Conservation (phyloP, 2,888 invertebrate species). For the Drosophila meridiana region DNA sequence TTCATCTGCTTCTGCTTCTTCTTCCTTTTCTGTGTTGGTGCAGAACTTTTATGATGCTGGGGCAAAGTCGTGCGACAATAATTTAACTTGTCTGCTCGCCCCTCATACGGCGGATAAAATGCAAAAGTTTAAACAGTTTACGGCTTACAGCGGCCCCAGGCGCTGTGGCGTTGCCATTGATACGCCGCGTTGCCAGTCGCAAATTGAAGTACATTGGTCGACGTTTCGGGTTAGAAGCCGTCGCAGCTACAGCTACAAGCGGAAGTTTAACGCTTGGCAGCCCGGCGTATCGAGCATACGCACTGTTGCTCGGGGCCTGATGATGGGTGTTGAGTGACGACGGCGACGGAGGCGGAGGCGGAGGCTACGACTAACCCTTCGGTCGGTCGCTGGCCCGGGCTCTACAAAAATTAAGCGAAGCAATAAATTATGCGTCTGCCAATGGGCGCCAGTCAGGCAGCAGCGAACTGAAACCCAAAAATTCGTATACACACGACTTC, state of each 20-base stretch:
- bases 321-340: slow-evolving; percentile 7
- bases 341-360: neutral
- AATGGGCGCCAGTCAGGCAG: slow-evolving; percentile 55
- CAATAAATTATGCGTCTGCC: slow-evolving; percentile 71
- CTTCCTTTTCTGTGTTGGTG: neutral
- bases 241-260: neutral
- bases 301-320: slow-evolving; percentile 56
- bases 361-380: slow-evolving; percentile 36
- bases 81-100: slow-evolving; percentile 48
- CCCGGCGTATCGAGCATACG: slow-evolving; percentile 65
- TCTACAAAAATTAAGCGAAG: slow-evolving; percentile 72
- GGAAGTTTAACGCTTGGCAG: slow-evolving; percentile 42
- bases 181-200: slow-evolving; percentile 38
- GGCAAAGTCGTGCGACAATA: slow-evolving; percentile 47
- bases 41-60: slow-evolving; percentile 47
- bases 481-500: slow-evolving; percentile 4
- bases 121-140: slow-evolving; percentile 64
- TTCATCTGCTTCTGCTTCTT: no score
- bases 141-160: slow-evolving; percentile 52
- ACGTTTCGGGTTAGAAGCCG: slow-evolving; percentile 1
- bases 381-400: slow-evolving; percentile 17
- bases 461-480: slow-evolving; percentile 13
- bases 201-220: slow-evolving; percentile 21
- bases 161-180: slow-evolving; percentile 31
- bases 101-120: slow-evolving; percentile 31